phyloP scores from a whole-genome alignment of 2,797 vertebrate genomes.

The Carduelis carduelis region DNA sequence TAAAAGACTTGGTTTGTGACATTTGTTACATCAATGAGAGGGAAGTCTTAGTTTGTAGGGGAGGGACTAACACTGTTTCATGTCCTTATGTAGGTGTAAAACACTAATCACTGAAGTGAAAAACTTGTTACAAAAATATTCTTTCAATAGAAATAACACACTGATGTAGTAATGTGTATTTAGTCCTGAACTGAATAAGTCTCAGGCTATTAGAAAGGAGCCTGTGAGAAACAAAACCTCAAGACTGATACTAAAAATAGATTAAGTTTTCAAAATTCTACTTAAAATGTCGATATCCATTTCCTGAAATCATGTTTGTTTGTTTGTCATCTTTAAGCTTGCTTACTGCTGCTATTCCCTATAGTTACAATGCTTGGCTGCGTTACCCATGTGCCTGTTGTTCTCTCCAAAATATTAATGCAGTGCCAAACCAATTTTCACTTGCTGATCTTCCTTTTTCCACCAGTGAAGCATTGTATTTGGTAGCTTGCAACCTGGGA shows the following conservation, averaged over 20 bases:
- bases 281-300: fast-evolving
- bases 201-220: neutral
- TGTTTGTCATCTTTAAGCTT: neutral
- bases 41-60: neutral
- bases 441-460: neutral
- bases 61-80: neutral
- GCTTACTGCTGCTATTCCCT: neutral
- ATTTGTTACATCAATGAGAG: neutral
- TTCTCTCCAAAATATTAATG: neutral
- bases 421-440: neutral
- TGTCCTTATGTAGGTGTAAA: neutral
- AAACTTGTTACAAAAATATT: neutral
- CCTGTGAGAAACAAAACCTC: neutral
- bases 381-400: neutral
- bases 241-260: neutral
- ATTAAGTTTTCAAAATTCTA: neutral
- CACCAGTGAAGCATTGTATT: neutral
- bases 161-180: neutral
- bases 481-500: neutral
- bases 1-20: neutral
- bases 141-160: neutral
- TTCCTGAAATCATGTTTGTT: neutral
- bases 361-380: neutral
- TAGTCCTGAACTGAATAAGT: neutral
- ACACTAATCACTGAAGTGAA: neutral